Evolutionary conservation across 2,113 vertebrate genomes (phyloP), one percentile per base, ranked within the genome.

Genomic region (Motacilla tschutschensis): DNA sequence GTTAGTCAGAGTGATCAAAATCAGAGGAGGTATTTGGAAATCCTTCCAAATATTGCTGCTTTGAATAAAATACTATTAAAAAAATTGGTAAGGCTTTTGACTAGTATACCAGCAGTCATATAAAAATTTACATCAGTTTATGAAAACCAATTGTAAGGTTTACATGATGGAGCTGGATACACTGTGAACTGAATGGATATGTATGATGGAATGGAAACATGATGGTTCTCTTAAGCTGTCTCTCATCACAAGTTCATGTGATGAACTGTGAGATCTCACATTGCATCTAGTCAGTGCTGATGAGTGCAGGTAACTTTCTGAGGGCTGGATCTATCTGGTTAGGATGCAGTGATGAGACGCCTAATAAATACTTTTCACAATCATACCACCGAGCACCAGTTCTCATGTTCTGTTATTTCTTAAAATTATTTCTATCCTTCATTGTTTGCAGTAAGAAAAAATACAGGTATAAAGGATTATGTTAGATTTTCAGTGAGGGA

Each of bases 181-280:
- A 13, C 13, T 28, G 40, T 31, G 48, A 17, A 40, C 12, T 40
- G 40, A 58, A 41, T 10, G 36, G 25, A 10, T 5, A 21, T 35
- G 5, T 17, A 22, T 53, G 43, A 46, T 12, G 53, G 28, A 55
- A 29, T 48, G 33, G 53, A 66, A 48, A 41, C 1, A 1, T 12
- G 8, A 19, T 11, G 10, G 26, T 5, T 44, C 8, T 59, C 51
- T 80, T 48, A 38, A 71, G 50, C 33, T 25, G 17, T 26, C 8
- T 40, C 55, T 75, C 14, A 64, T 64, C 73, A 54, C 8, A 62
- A 70, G 26, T 25, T 59, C 0, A 0, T 0, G 1, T 43, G 21
- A 4, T 60, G 71, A 92, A n/a, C 5, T 17, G 1, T 58, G 64
- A 40, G 5, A 28, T 35, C 44, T 74, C 18, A 5, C 22, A 31